Evolutionary conservation across 2,888 invertebrate genomes (phyloP), one percentile per base, ranked within the genome.

Genomic region (Lasius fuliginosus): DNA sequence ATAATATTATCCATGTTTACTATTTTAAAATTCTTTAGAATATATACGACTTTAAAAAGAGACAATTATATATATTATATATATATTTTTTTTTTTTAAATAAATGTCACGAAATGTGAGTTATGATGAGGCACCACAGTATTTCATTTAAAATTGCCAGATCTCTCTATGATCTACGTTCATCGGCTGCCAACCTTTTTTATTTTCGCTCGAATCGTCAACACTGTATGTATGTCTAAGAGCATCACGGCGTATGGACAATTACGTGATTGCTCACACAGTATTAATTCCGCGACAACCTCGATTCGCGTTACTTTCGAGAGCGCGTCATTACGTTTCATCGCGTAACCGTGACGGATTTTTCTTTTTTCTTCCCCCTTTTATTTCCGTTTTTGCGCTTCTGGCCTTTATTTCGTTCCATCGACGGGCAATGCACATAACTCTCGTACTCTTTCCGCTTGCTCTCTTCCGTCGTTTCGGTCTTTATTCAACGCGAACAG

Each of bases 391-490:
- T 75, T 77, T 58, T 69, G 4, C 53, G 18, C 49, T 62, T 49
- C 67, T 36, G 30, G 58, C 42, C 62, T 79, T 75, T 82, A 36
- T 68, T 75, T 56, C 75, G 30, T 67, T 8, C 82, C 60, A 64
- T 62, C 67, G 46, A 64, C 33, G 69, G n/a, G 65, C 83, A 65
- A 27, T 74, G 49, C 68, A 42, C 56, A 53, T 74, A 82, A 84
- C 58, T 68, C 67, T 27, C 68, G 18, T 46, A 56, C 77, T 8
- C 53, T 36, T 74, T 67, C 68, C 58, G 86, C 79, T 84, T 82
- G 85, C 74, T 81, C 67, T 27, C 77, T 74, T 79, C 65, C 77
- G 69, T 85, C 75, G 81, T 83, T 86, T 68, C 56, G 56, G 40
- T 77, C 77, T 77, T 77, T 77, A 56, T 77, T 68, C 42, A 58